phyloP scores from a whole-genome alignment of 2,113 vertebrate genomes.

The Alaudala cheleensis region DNA sequence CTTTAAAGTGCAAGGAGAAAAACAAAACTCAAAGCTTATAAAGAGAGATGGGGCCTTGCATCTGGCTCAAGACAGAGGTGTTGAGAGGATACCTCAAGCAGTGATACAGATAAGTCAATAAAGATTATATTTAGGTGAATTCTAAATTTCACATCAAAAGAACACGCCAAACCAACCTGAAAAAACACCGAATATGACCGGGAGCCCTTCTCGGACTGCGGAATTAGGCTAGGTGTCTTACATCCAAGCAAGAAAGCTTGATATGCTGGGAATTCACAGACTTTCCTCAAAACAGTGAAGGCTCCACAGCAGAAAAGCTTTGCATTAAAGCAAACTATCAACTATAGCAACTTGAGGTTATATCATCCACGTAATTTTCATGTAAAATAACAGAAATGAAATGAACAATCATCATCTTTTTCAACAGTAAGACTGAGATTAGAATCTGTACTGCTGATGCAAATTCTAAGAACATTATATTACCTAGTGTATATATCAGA shows the following conservation, averaged over 20 bases:
- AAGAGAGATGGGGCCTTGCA: background rate
- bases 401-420: background rate
- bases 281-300: background rate
- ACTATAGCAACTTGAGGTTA: background rate
- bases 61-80: background rate
- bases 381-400: background rate
- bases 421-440: background rate
- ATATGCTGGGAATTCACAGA: background rate
- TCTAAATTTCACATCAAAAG: background rate
- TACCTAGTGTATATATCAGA: background rate
- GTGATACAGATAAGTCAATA: background rate
- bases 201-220: background rate
- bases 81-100: background rate
- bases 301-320: background rate
- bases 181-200: rapidly evolving
- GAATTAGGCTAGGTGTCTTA: background rate
- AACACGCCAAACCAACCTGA: background rate
- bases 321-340: background rate
- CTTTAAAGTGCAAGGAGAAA: background rate
- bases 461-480: background rate
- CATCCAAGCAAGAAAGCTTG: background rate
- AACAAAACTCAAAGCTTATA: background rate
- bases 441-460: background rate
- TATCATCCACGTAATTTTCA: background rate
- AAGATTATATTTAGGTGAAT: background rate